These are phyloP conservation scores for Phalacrocorax brasilianus DNA, from an alignment of 2,113 vertebrate species.

Conservation along the genomic window DNA sequence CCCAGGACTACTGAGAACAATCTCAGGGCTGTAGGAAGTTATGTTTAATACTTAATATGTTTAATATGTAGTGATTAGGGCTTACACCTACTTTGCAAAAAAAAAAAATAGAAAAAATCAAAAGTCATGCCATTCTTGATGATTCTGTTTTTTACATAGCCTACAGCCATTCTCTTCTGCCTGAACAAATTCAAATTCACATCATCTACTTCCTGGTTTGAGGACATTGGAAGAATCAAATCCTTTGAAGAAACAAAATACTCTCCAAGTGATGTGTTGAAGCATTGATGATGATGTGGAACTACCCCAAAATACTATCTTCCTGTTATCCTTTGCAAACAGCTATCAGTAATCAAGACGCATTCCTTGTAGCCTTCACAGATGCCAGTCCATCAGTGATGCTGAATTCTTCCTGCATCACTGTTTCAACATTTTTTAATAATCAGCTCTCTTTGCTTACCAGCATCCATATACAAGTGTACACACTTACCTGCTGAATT, in stretches of 20 bases:
- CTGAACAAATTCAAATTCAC: not conserved
- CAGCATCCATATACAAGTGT: not conserved
- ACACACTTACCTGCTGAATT: not conserved
- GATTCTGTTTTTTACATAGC: not conserved
- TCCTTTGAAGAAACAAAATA: not conserved
- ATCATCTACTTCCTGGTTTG: not conserved
- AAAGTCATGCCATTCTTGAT: not conserved
- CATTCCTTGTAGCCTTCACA: not conserved
- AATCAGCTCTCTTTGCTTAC: not conserved
- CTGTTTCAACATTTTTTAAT: not conserved
- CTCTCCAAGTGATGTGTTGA: not conserved
- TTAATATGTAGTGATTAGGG: not conserved
- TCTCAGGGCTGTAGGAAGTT: not conserved
- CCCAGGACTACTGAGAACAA: not conserved
- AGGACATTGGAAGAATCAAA: not conserved
- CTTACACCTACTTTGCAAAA: not conserved
- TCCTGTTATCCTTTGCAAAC: not conserved
- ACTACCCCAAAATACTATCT: not conserved
- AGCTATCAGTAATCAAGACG: not conserved
- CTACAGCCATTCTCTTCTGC: not conserved
- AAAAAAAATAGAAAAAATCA: not conserved
- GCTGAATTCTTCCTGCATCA: not conserved
- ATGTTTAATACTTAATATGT: not conserved
- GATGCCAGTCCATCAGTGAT: not conserved
- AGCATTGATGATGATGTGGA: not conserved